These are phyloP conservation scores for Opisthograptis luteolata DNA, from an alignment of 2,888 invertebrate species.

Conservation along the genomic window DNA sequence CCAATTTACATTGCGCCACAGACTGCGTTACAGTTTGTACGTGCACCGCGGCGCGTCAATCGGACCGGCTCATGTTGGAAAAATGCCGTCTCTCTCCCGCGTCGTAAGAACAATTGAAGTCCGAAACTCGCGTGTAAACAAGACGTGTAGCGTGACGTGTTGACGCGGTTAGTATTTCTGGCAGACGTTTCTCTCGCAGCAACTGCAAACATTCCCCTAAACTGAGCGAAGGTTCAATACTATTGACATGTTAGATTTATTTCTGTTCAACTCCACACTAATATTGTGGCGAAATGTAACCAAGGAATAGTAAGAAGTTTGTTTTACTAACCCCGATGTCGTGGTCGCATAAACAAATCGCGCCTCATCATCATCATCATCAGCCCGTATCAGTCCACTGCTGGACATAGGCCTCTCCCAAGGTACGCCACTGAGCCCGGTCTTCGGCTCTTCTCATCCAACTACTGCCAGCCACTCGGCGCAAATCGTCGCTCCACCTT, in stretches of 20 bases:
- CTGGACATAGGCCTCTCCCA: too few relatives aligned
- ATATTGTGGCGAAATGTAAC: not conserved
- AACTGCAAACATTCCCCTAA: not conserved
- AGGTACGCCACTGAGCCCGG: too few relatives aligned
- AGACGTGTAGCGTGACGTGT: not conserved
- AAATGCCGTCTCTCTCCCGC: constrained; percentile 6
- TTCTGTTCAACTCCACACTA: too few relatives aligned
- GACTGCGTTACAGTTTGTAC: constrained; percentile 1
- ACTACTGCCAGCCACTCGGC: too few relatives aligned
- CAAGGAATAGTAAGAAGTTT: not conserved
- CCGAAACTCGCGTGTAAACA: constrained; percentile 5
- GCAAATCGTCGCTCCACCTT: too few relatives aligned
- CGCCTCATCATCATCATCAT: too few relatives aligned
- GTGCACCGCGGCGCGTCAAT: constrained; percentile 2
- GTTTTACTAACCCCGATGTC: not conserved
- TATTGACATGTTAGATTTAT: not conserved
- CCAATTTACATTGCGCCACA: constrained; percentile 26
- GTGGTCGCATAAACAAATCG: not conserved
- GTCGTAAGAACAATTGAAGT: not conserved
- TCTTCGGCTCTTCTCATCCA: too few relatives aligned
- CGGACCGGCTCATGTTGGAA: not conserved
- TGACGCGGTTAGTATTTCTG: too few relatives aligned
- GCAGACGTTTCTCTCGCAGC: not conserved
- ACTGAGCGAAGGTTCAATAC: too few relatives aligned
- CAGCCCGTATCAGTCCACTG: too few relatives aligned